Evolutionary conservation across 1,140 invertebrate genomes (phyloP).

Genomic region (Phortica variegata): DNA sequence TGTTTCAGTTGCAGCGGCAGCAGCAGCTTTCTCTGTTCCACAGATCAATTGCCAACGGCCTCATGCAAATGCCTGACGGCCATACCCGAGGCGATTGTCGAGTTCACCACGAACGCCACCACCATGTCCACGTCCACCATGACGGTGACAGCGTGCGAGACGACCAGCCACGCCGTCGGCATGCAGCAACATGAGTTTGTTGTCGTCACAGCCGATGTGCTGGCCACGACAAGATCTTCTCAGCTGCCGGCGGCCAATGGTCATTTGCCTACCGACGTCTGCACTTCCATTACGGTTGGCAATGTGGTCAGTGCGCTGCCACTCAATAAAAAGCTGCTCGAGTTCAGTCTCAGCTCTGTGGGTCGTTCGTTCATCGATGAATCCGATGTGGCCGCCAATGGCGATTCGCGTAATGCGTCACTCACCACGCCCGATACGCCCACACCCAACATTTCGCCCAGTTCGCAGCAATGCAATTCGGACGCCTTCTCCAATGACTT

Average conservation of each 20-base stretch:
- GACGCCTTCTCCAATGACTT: slow-evolving; percentile 57
- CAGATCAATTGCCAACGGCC: slow-evolving; percentile 17
- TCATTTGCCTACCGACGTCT: slow-evolving; percentile 7
- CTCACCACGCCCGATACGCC: slow-evolving; percentile 63
- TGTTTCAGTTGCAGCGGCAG: slow-evolving; percentile 40
- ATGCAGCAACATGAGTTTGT: too few species aligned
- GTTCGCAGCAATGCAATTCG: slow-evolving; percentile 53
- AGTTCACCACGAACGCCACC: slow-evolving; percentile 13
- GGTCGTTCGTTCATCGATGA: slow-evolving; percentile 55
- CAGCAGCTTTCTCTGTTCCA: slow-evolving; percentile 28
- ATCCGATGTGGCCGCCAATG: slow-evolving; percentile 9
- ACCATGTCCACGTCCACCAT: slow-evolving; percentile 1
- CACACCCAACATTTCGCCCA: slow-evolving; percentile 62
- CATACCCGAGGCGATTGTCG: slow-evolving; percentile 41
- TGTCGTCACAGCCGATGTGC: too few species aligned
- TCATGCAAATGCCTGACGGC: slow-evolving; percentile 49
- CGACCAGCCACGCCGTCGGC: too few species aligned
- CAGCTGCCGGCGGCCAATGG: background rate
- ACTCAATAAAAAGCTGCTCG: slow-evolving; percentile 29
- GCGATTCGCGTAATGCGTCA: slow-evolving; percentile 31
- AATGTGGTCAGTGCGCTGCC: too few species aligned
- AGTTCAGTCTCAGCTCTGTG: slow-evolving; percentile 54
- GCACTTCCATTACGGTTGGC: too few species aligned
- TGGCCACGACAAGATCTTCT: background rate
- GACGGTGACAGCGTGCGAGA: background rate